Base-by-base conservation (phyloP, 2,888 invertebrate genomes). In the Meteorus colon region DNA sequence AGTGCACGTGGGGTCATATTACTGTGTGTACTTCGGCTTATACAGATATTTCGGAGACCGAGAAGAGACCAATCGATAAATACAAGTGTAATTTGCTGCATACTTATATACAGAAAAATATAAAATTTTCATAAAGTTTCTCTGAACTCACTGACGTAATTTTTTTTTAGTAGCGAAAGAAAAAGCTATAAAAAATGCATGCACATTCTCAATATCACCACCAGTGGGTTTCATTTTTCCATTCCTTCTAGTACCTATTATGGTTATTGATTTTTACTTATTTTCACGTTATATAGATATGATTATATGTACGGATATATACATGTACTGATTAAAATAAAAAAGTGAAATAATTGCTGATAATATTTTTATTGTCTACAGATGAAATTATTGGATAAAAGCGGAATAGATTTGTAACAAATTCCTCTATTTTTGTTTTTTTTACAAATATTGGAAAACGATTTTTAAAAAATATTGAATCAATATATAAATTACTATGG, bases 21-120 rank as follows among this genome's bases (percentile, higher is more conserved):
- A 66, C 70, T 29, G 19, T 75, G 63, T 65, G 70, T 55, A 41
- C 24, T 60, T 60, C n/a, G 29, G 62, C 41, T 71, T 71, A 71
- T 70, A 37, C 14, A 34, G 19, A 60, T 70, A 59, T 37, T 24
- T 34, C 34, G 31, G 16, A 19, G 10, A 19, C n/a, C 29, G 2
- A n/a, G n/a, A 8, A 29, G 12, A 8, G 19, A 24, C 27, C 66
- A 16, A 37, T 66, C 66, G 41, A 66, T 66, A 55, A 66, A 66
- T 66, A 66, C 41, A 41, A 24, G 14, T 41, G 41, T 29, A 45
- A 66, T 66, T 41, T 41, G 6, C 19, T 19, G 6, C 10, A 19
- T 62, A 62, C 19, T 29, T 62, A 31, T 31, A 62, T 1, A 62
- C 16, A 16, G 6, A 6, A 12, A 31, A 16, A 31, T n/a, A 62